Evolutionary conservation across 1,140 invertebrate genomes (phyloP).

Genomic region (Pararge aegeria): DNA sequence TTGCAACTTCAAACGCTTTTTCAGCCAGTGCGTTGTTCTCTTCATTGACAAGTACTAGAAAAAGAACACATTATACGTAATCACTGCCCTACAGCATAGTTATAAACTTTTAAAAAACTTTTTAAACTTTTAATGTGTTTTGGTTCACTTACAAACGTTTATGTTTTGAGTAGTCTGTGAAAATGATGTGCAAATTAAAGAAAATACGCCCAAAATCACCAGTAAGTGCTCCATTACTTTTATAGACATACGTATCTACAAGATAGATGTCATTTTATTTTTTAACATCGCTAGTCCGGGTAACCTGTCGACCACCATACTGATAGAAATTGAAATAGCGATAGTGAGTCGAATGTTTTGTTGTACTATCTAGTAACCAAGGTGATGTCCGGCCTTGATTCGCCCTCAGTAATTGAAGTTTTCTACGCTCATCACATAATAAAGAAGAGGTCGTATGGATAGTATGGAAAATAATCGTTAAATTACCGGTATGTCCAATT

Average conservation of each 20-base stretch:
- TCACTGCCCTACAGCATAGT: background rate
- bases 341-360: slow-evolving; percentile 27
- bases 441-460: slow-evolving; percentile 22
- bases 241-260: background rate
- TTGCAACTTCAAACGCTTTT: slow-evolving; percentile 84
- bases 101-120: background rate
- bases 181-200: slow-evolving; percentile 36
- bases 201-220: slow-evolving; percentile 28
- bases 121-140: background rate
- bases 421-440: slow-evolving; percentile 36
- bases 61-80: background rate
- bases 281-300: background rate
- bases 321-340: background rate
- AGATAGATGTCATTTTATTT: background rate
- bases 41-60: slow-evolving; percentile 86
- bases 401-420: slow-evolving; percentile 55
- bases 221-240: slow-evolving; percentile 30
- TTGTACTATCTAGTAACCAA: slow-evolving; percentile 60
- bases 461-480: background rate
- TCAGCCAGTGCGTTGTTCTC: slow-evolving; percentile 84
- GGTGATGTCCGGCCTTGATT: slow-evolving; percentile 66
- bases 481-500: background rate
- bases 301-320: background rate
- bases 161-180: slow-evolving; percentile 81
- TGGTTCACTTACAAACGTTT: slow-evolving; percentile 77